Evolutionary conservation across 2,797 vertebrate species (phyloP).

Genomic region (Chelmon rostratus): DNA sequence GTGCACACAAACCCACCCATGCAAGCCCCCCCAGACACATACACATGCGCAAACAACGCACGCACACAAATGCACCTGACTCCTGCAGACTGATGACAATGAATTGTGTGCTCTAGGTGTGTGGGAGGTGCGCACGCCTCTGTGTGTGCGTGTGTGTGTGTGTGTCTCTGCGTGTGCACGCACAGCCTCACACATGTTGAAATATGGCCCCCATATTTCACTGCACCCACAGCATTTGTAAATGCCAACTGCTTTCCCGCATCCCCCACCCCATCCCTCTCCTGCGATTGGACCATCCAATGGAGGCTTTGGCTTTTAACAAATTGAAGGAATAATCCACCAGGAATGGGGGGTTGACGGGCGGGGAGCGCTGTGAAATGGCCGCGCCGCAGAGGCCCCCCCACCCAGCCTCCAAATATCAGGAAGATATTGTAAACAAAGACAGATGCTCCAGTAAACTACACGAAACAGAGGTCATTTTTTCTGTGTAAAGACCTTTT

Average conservation of each 20-base stretch:
- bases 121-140: conserved; percentile 28
- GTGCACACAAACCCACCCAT: conserved; percentile 65
- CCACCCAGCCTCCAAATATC: conserved; percentile 62
- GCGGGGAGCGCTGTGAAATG: conserved; percentile 37
- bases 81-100: conserved; percentile 60
- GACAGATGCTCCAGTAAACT: conserved; percentile 79
- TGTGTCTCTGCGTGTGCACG: not conserved
- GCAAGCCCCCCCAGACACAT: conserved; percentile 21
- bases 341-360: conserved; percentile 33
- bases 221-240: conserved; percentile 78
- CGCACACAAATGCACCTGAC: conserved; percentile 48
- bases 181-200: conserved; percentile 70
- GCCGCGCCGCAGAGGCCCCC: conserved; percentile 47
- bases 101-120: conserved; percentile 18
- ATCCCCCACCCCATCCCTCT: conserved; percentile 51
- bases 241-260: conserved; percentile 74
- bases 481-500: conserved; percentile 47
- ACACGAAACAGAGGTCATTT: conserved; percentile 67
- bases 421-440: conserved; percentile 79
- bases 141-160: conserved; percentile 4
- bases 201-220: conserved; percentile 80
- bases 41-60: conserved; percentile 7
- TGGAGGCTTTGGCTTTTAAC: conserved; percentile 80
- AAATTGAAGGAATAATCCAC: conserved; percentile 83
- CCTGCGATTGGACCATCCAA: conserved; percentile 67